Base-by-base conservation (phyloP, 2,113 vertebrate genomes). In the Anguilla japonica region DNA sequence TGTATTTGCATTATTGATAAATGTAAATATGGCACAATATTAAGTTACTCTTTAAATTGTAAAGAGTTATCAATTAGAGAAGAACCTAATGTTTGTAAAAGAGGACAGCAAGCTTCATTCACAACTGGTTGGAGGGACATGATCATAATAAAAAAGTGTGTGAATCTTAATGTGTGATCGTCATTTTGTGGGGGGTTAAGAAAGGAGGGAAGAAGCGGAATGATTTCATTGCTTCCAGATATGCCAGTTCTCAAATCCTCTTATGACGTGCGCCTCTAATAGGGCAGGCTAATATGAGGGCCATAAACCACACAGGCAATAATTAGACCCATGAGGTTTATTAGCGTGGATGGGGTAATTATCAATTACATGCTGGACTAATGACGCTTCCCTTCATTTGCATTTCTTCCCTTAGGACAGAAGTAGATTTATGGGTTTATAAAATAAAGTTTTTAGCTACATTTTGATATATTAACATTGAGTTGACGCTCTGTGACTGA, bases 351-450 rank as follows among this genome's bases (percentile, higher is more conserved):
- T 53, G 41, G 34, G 84, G 75, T 87, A 88, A 89, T 91, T 87
- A 89, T 89, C 85, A 87, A 86, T 88, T 87, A 89, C 81, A 79
- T 7, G 67, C 78, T 75, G 78, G 85, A 84, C 89, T 90, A 91
- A 90, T 91, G 88, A 82, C 79, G 86, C 87, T 57, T 85, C 50
- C 50, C 41, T 82, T 86, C 56, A 87, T 88, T 81, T 86, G 60
- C 87, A 85, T 85, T 86, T 8, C 79, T 82, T 88, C 83, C 78
- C 79, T 63, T 78, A 50, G 79, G 75, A 88, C 53, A 40, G 82
- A 79, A n/a, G 71, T 83, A 82, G 60, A 88, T 84, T 80, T 79
- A 75, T 18, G 87, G 18, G 39, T 0, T 83, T 60, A 4, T n/a
- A 79, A 86, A 86, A 86, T 87, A 89, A 82, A 20, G 26, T 34